phyloP scores from a whole-genome alignment of 2,797 vertebrate genomes.

The Florisuga fusca region DNA sequence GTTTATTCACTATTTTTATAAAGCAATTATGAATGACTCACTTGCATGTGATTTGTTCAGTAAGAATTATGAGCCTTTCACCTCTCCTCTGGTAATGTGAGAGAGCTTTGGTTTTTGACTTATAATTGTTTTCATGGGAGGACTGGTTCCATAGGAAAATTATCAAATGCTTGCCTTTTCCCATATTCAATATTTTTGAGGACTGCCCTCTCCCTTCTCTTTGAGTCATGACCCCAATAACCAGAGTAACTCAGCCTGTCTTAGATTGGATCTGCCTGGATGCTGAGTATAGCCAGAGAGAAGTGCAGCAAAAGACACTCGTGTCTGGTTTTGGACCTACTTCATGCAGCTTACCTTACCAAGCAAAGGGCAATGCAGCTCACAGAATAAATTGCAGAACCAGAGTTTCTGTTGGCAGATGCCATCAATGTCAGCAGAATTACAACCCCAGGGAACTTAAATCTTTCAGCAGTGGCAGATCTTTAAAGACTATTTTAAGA shows the following conservation, averaged over 20 bases:
- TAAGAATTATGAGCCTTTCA: conserved; percentile 47
- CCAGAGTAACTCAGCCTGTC: not conserved
- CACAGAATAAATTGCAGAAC: conserved; percentile 14
- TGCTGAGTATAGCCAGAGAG: not conserved
- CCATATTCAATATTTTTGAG: not conserved
- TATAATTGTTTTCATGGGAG: not conserved
- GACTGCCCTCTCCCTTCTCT: not conserved
- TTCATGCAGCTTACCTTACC: not conserved
- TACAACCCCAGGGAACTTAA: conserved; percentile 11
- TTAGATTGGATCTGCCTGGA: not conserved
- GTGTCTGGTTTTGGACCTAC: not conserved
- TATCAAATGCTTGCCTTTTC: not conserved
- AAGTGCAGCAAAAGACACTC: not conserved
- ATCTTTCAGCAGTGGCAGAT: conserved; percentile 9
- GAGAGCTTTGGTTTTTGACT: not conserved
- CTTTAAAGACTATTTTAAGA: conserved; percentile 49
- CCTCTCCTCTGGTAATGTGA: not conserved
- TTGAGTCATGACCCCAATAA: not conserved
- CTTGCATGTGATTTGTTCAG: conserved; percentile 55
- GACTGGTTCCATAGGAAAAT: not conserved
- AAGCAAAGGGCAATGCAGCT: not conserved
- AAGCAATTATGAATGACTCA: conserved; percentile 72
- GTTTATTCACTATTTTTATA: conserved; percentile 61
- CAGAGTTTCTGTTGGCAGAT: conserved; percentile 34
- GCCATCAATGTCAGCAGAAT: conserved; percentile 48